Percentiles rank a stretch among this genome's conserved stretches.
Conservation (phyloP, 2,797 vertebrate species). For the Vespertilio murinus region DNA sequence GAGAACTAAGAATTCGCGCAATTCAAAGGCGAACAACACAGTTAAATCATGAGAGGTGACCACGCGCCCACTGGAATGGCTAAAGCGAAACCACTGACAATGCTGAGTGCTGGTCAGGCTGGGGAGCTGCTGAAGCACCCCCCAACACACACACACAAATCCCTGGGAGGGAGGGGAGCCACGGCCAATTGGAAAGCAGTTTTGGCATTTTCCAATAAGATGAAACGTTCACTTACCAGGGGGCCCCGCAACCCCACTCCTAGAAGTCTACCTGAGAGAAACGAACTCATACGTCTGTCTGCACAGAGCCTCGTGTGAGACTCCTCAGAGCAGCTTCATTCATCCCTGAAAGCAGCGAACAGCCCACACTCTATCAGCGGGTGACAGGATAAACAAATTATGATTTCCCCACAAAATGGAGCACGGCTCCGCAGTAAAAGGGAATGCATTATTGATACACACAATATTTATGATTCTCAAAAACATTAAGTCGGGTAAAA, state of each 20-base stretch:
- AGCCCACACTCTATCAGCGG: not conserved
- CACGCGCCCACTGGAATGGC: not conserved
- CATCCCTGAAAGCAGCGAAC: not conserved
- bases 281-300: not conserved
- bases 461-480: not conserved
- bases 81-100: not conserved
- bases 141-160: no score
- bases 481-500: not conserved
- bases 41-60: not conserved
- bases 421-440: not conserved
- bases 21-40: not conserved
- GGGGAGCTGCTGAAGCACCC: not conserved
- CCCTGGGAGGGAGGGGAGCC: not conserved
- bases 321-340: not conserved
- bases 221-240: not conserved
- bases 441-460: not conserved
- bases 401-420: not conserved
- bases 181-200: not conserved
- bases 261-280: not conserved
- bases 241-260: not conserved
- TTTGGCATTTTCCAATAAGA: not conserved
- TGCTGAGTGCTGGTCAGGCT: not conserved
- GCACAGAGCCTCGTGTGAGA: not conserved
- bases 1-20: not conserved
- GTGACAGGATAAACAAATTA: not conserved